Evolutionary conservation across 2,888 invertebrate species (phyloP), one percentile per base, ranked within the genome.

Genomic region (Tiliacea citrago): DNA sequence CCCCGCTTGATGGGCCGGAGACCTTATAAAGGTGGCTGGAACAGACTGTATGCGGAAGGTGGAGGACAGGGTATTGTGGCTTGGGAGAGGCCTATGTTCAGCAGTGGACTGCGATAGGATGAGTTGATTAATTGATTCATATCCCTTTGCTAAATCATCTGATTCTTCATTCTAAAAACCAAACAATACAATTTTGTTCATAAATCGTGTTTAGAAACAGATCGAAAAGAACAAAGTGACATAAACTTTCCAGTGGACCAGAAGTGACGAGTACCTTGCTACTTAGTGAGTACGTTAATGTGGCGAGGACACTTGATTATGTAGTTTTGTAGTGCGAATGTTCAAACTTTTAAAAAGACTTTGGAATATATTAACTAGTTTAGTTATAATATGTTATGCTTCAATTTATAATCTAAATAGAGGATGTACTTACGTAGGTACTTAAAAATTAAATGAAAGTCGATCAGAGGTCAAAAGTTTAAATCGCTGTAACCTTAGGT

Each of bases 221-320:
- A 35, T 73, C 45, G 29, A 72, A 49, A 66, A 68, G 74, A 69
- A 75, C 77, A 80, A 86, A 86, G 88, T 75, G 58, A 82, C 86
- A 86, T 86, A 86, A 83, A 71, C 42, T 86, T 87, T 86, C 84
- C 84, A 85, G 78, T 84, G 58, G 82, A 77, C 73, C 73, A 87
- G 83, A 88, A 85, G 81, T 88, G 88, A 87, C 84, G 86, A 86
- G 83, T 85, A 89, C 87, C 89, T 89, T 86, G 78, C 89, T 91
- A 89, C 89, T 92, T 91, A 91, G 87, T 83, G 53, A 69, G 68
- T 82, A 66, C 76, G 75, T 84, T 55, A 74, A 58, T 60, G 45
- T 70, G 57, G 80, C 70, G 61, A 51, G 68, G 62, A 18, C 70
- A 75, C 62, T 66, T 13, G 2, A 61, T 24, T 66, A 18, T 49